Evolutionary conservation across 2,797 vertebrate genomes (phyloP), one percentile per base, ranked within the genome.

Genomic region (Chelmon rostratus): DNA sequence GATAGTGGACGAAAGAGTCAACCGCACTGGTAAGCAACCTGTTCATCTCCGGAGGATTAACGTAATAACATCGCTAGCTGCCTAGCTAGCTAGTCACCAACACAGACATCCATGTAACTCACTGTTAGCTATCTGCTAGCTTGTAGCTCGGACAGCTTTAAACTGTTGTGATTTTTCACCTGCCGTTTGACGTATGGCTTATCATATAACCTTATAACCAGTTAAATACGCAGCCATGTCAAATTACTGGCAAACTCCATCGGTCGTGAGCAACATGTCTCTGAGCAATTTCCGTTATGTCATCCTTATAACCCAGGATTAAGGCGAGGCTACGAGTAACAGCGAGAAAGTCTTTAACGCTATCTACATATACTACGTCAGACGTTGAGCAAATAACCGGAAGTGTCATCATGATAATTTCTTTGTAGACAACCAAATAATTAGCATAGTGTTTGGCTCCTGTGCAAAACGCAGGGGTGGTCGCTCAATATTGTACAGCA

Each of bases 21-120:
- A 82, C 63, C 74, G 64, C 64, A 89, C 87, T 76, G 94, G 95
- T 95, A 91, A 94, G 94, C 86, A 92, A 84, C 83, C 84, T 86
- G 86, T 86, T 89, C 82, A 75, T 86, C 88, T 81, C 58, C 65
- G 59, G 37, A 47, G 80, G 82, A 89, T 88, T 88, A 91, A 76
- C 73, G 66, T 8, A 18, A 44, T 2, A 6, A 19, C 37, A 2
- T 5, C n/a, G 66, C 9, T 83, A 81, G 75, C 77, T 42, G 40
- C 16, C 62, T 38, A 58, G 73, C 81, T 63, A 19, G 28, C 33
- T 1, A 15, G 33, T 25, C 38, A 71, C 25, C 49, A 5, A 19
- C 49, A 11, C 3, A 25, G 16, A 47, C 38, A 52, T 5, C 47
- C 18, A 3, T n/a, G 42, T 13, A 42, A 69, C 59, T 21, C 38